Percentiles rank a stretch among this genome's conserved stretches.
phyloP scores from a whole-genome alignment of 2,113 vertebrate genomes.

The Ciconia stormi region DNA sequence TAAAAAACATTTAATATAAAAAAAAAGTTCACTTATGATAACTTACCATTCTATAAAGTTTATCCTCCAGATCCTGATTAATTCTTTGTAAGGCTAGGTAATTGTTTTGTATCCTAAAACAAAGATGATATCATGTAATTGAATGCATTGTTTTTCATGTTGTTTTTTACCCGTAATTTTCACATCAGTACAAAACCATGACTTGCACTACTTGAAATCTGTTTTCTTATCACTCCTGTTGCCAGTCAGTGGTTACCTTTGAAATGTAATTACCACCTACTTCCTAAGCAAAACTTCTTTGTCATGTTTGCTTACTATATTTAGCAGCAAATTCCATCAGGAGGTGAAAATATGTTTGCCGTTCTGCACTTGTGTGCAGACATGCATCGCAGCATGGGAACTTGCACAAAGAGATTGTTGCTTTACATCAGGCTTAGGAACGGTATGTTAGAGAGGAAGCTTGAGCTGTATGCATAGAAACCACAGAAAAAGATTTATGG shows the following conservation, averaged over 20 bases:
- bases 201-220: background rate
- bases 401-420: background rate
- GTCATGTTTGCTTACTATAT: background rate
- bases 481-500: background rate
- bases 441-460: background rate
- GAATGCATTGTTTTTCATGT: background rate
- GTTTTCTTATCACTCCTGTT: constrained; percentile 17
- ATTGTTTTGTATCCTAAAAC: constrained; percentile 92
- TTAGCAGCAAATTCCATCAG: background rate
- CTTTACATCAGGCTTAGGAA: background rate
- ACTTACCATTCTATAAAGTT: constrained; percentile 91
- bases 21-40: background rate
- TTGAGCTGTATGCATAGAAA: background rate
- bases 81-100: constrained; percentile 94
- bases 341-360: background rate
- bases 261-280: background rate
- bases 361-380: background rate
- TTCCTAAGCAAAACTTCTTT: background rate
- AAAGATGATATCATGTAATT: constrained; percentile 42
- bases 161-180: constrained; percentile 11
- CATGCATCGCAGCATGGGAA: background rate
- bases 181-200: background rate
- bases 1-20: background rate
- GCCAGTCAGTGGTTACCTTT: background rate
- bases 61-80: constrained; percentile 97